Evolutionary conservation across 2,888 invertebrate genomes (phyloP).

Genomic region (Anaspis maculata): DNA sequence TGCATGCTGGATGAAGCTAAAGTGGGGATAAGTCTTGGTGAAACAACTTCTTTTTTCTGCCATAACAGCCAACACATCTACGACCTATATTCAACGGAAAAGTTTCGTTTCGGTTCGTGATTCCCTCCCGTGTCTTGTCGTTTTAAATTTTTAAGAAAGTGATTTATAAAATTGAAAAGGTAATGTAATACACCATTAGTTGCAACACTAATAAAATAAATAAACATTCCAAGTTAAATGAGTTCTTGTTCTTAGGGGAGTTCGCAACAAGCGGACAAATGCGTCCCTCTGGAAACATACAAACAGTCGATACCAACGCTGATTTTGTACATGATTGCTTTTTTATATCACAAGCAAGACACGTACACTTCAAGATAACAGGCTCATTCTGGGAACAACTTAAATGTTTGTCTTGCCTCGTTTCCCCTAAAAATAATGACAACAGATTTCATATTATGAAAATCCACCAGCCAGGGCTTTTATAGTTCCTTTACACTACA

Average conservation of each 20-base stretch:
- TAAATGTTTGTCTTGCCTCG: constrained; percentile 41
- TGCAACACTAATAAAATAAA: constrained; percentile 43
- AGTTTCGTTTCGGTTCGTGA: no score
- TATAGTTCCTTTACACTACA: no score
- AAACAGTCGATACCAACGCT: constrained; percentile 43
- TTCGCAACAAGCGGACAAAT: constrained; percentile 40
- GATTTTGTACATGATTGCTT: constrained; percentile 46
- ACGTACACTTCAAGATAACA: constrained; percentile 43
- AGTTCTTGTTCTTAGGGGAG: constrained; percentile 42
- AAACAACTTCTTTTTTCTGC: no score
- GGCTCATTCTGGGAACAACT: constrained; percentile 41
- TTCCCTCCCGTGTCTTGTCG: neutral
- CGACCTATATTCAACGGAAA: neutral
- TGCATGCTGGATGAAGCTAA: no score
- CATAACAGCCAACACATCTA: no score
- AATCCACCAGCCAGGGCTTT: constrained; percentile 10
- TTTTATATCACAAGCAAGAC: constrained; percentile 44
- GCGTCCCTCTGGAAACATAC: constrained; percentile 44
- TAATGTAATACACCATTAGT: constrained; percentile 41
- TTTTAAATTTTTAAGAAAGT: constrained; percentile 11
- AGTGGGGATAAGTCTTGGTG: no score
- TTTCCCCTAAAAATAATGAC: constrained; percentile 39
- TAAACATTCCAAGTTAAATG: constrained; percentile 45
- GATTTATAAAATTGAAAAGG: constrained; percentile 22
- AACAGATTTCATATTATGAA: constrained; percentile 31